phyloP scores from a whole-genome alignment of 2,797 vertebrate genomes.

The Dendrocincla fuliginosa region DNA sequence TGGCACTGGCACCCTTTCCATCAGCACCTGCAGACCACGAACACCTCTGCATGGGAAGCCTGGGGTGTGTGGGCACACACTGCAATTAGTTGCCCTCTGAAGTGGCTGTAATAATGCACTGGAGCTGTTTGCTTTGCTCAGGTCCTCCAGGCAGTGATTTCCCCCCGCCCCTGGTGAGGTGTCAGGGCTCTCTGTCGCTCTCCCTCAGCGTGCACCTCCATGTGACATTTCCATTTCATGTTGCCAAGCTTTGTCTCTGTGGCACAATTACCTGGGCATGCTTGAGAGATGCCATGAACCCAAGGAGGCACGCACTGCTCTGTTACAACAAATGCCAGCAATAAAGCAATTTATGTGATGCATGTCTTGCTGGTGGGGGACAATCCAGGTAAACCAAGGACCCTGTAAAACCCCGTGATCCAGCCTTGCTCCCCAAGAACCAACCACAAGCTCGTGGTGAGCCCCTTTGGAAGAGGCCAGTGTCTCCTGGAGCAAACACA shows the following conservation, averaged over 20 bases:
- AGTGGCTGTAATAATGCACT: neutral
- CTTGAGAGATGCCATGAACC: neutral
- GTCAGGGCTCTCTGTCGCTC: neutral
- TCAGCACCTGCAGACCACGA: neutral
- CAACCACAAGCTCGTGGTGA: neutral
- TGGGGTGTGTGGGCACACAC: accelerated
- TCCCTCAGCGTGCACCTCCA: neutral
- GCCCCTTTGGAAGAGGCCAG: neutral
- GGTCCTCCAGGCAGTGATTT: neutral
- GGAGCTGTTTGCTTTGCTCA: neutral
- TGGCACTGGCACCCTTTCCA: accelerated
- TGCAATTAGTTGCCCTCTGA: neutral
- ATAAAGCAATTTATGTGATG: neutral
- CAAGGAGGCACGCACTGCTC: neutral
- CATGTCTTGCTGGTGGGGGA: neutral
- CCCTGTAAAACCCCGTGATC: neutral
- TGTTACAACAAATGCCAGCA: neutral
- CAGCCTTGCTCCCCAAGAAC: accelerated
- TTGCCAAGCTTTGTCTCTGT: accelerated
- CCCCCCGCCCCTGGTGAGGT: neutral
- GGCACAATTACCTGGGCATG: accelerated
- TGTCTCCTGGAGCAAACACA: neutral
- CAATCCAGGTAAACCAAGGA: neutral
- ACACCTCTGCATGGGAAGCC: accelerated
- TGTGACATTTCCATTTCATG: neutral